phyloP scores from a whole-genome alignment of 2,113 vertebrate species.

The Psephotus haematonotus region DNA sequence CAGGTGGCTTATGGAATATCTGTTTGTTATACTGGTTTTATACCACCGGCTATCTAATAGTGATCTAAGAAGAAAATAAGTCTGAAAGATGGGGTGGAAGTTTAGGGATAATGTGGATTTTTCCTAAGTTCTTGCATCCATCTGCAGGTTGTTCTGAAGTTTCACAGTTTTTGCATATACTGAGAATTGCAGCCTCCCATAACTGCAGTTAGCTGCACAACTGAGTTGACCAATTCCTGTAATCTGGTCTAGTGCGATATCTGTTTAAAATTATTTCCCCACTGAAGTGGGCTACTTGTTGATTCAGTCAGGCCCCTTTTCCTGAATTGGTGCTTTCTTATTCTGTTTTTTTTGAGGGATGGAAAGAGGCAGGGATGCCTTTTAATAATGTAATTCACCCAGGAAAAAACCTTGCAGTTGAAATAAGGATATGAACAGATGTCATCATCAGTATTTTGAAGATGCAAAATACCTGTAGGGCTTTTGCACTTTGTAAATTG shows the following conservation, averaged over 20 bases:
- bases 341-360: not conserved
- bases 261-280: not conserved
- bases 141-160: not conserved
- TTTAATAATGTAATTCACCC: not conserved
- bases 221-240: not conserved
- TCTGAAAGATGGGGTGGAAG: not conserved
- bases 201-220: not conserved
- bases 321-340: not conserved
- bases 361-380: not conserved
- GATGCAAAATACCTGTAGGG: not conserved
- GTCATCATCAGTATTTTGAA: not conserved
- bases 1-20: not conserved
- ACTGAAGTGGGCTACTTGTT: not conserved
- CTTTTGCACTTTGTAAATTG: not conserved
- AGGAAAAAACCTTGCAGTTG: not conserved
- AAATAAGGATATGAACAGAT: not conserved
- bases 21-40: not conserved
- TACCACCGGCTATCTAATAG: not conserved
- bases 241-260: not conserved
- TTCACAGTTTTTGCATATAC: not conserved
- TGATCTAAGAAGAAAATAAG: not conserved
- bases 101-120: not conserved
- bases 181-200: not conserved
- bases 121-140: not conserved
- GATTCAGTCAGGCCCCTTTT: not conserved